Evolutionary conservation across 2,797 vertebrate genomes (phyloP), one percentile per base, ranked within the genome.

Genomic region (Nannoperca obscura): DNA sequence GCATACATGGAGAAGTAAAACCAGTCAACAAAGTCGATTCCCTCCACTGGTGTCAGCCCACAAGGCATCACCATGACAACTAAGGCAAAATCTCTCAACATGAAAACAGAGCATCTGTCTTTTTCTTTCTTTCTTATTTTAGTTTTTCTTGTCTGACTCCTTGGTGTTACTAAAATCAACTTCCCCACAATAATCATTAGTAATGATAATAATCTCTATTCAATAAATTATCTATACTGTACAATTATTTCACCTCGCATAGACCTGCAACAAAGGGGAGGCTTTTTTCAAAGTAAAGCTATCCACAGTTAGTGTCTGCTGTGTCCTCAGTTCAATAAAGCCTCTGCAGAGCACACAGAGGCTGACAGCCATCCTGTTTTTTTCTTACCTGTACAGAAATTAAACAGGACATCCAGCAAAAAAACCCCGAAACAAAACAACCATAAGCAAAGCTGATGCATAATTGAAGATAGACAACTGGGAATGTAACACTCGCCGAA

Each of bases 151-250:
- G 24, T 84, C 77, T 44, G 68, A 84, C 76, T 87, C 71, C 74
- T 81, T 75, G 85, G 76, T 63, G 70, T 63, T 76, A 76, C 88
- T 90, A 85, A 87, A 92, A 88, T 90, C 80, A 90, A 89, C 81
- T 68, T 78, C 81, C 82, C 66, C 87, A 92, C 91, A 92, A 91
- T 93, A 93, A 90, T 91, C 91, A 91, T 91, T 92, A 91, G 93
- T 91, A 82, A 90, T 87, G 92, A 92, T 93, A 92, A 92, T 94
- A 92, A 94, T 93, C 93, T 95, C 95, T 95, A 93, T 95, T 95
- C 93, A 96, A 96, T 96, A 96, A 96, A 96, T 96, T 96, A 96
- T 95, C 92, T 95, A 90, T 96, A 94, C 94, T 93, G 91, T 94
- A 94, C 94, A 93, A 93, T 94, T 94, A 93, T 92, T 92, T 91